These are phyloP conservation scores for Grallaria varia DNA, from an alignment of 2,113 vertebrate genomes.

Conservation along the genomic window DNA sequence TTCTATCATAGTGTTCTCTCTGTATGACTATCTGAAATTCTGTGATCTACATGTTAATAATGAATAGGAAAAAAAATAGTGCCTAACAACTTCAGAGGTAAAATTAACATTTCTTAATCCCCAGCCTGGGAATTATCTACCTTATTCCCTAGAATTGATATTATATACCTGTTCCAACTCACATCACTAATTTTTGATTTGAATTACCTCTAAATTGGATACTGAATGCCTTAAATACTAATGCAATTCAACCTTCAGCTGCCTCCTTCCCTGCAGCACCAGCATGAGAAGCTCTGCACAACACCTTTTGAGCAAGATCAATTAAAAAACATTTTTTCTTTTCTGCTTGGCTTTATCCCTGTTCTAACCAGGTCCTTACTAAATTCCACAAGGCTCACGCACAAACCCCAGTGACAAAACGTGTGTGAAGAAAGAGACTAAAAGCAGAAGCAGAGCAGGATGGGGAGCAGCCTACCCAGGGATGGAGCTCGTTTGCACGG, in stretches of 20 bases:
- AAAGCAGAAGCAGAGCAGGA: neutral
- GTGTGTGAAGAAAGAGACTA: neutral
- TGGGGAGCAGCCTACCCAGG: neutral
- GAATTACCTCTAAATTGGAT: neutral
- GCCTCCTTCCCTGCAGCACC: neutral
- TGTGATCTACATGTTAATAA: neutral
- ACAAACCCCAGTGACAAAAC: neutral
- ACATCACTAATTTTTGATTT: neutral
- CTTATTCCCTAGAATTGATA: neutral
- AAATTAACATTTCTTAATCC: neutral
- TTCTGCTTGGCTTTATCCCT: neutral
- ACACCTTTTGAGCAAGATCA: neutral
- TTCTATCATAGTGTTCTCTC: neutral
- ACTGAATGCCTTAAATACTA: neutral
- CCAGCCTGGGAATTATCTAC: neutral
- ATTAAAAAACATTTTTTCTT: neutral
- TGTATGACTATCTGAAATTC: neutral
- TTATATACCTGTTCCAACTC: neutral
- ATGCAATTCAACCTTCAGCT: neutral
- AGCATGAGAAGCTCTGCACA: neutral
- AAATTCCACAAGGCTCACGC: neutral
- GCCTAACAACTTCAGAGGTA: neutral
- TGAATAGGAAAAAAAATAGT: neutral
- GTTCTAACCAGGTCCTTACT: neutral
- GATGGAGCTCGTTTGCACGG: accelerated